phyloP scores from a whole-genome alignment of 2,888 invertebrate species.

The Cabera pusaria region DNA sequence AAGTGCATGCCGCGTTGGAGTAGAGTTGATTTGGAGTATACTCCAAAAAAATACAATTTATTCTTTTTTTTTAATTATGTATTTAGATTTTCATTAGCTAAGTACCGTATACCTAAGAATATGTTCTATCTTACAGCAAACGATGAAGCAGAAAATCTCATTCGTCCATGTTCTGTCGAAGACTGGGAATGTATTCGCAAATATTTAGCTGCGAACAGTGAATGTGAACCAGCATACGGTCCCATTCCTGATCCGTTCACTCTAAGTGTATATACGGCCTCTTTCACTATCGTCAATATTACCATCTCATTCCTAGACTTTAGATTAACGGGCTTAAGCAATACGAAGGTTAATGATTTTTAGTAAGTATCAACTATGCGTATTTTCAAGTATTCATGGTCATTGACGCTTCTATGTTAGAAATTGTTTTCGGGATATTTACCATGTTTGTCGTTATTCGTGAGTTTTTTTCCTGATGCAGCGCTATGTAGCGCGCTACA shows the following conservation, averaged over 20 bases:
- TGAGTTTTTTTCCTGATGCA: too few relatives aligned
- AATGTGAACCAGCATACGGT: slow-evolving; percentile 12
- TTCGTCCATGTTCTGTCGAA: slow-evolving; percentile 13
- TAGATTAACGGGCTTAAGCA: slow-evolving; percentile 1
- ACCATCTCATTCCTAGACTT: background rate
- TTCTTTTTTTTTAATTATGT: too few relatives aligned
- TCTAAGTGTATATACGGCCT: background rate
- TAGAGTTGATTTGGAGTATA: too few relatives aligned
- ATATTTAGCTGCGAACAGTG: slow-evolving; percentile 12
- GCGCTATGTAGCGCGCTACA: too few relatives aligned
- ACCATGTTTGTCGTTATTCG: too few relatives aligned
- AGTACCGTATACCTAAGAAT: too few relatives aligned
- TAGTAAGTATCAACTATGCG: slow-evolving; percentile 15
- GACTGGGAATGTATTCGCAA: slow-evolving; percentile 20
- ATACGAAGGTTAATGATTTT: slow-evolving; percentile 7
- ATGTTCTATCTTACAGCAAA: slow-evolving; percentile 4
- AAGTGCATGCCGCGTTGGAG: too few relatives aligned
- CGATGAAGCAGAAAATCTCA: slow-evolving; percentile 9
- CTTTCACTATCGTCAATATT: slow-evolving; percentile 4
- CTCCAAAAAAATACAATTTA: too few relatives aligned
- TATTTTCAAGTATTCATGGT: too few relatives aligned
- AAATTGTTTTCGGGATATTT: too few relatives aligned
- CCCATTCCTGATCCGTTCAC: slow-evolving; percentile 14
- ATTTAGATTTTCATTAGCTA: too few relatives aligned
- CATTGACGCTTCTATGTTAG: too few relatives aligned